phyloP scores from a whole-genome alignment of 2,888 invertebrate genomes.

The Aspidiotus destructor region DNA sequence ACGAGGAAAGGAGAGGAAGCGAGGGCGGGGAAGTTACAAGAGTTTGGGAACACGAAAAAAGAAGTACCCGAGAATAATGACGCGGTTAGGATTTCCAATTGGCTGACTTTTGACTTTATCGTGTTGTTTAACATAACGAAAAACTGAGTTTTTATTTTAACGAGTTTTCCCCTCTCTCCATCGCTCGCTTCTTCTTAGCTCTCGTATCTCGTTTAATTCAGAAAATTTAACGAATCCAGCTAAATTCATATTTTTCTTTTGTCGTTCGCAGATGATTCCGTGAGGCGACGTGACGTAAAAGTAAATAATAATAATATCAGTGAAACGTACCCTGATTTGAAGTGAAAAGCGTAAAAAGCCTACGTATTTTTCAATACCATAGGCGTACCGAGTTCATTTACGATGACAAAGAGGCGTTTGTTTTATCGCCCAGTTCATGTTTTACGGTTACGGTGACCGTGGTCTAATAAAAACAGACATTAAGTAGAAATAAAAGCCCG shows the following conservation, averaged over 20 bases:
- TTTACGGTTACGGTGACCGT: neutral
- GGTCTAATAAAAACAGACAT: neutral
- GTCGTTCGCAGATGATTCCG: neutral
- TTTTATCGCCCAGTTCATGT: neutral
- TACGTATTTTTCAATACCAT: neutral
- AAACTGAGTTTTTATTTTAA: neutral
- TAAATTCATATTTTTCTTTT: neutral
- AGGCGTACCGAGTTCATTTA: neutral
- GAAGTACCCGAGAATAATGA: neutral
- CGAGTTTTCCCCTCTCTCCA: neutral
- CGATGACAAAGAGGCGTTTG: conserved; percentile 4
- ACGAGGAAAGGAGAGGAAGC: too few species aligned
- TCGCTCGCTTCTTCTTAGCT: too few species aligned
- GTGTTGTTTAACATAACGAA: neutral
- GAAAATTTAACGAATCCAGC: neutral
- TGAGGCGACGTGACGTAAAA: neutral
- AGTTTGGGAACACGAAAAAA: neutral
- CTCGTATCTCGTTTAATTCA: conserved; percentile 1
- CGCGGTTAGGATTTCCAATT: conserved; percentile 2
- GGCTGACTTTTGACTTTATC: conserved; percentile 1
- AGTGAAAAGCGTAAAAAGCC: too few species aligned
- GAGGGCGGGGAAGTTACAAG: neutral
- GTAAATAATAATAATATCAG: neutral
- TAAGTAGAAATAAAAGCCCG: neutral
- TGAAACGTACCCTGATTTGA: too few species aligned